Evolutionary conservation across 2,797 vertebrate species (phyloP).

Genomic region (Trematomus bernacchii): DNA sequence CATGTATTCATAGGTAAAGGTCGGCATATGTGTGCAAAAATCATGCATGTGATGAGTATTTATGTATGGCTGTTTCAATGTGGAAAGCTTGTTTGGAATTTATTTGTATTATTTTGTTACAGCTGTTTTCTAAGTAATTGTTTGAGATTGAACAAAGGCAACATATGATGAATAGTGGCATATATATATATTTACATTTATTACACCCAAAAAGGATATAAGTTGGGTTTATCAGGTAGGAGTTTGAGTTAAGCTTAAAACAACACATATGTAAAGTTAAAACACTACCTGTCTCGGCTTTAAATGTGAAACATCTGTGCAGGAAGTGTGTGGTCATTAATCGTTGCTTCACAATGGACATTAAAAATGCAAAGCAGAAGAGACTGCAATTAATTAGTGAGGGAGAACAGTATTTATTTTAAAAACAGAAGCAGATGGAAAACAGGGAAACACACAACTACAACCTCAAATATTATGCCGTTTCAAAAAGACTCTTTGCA

Average conservation of each 20-base stretch:
- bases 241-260: too few species aligned
- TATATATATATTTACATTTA: too few species aligned
- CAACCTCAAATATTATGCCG: background rate
- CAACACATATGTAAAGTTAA: too few species aligned
- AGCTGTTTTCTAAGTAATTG: constrained; percentile 6
- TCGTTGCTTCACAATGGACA: background rate
- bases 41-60: background rate
- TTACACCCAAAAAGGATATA: too few species aligned
- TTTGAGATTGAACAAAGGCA: too few species aligned
- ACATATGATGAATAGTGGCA: background rate
- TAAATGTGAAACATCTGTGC: constrained; percentile 22
- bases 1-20: background rate
- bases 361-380: background rate
- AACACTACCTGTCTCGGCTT: too few species aligned
- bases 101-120: background rate
- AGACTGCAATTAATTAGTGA: background rate
- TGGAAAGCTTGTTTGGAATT: background rate
- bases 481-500: background rate
- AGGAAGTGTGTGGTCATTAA: constrained; percentile 24
- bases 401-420: background rate
- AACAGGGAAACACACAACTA: background rate
- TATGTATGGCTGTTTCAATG: background rate
- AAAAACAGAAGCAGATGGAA: background rate
- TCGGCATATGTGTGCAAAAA: too few species aligned
- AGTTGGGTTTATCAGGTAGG: too few species aligned